A percentile compares a stretch with the other conserved stretches of the same genome.
phyloP scores from a whole-genome alignment of 2,113 vertebrate species.

The Herpetotheres cachinnans region DNA sequence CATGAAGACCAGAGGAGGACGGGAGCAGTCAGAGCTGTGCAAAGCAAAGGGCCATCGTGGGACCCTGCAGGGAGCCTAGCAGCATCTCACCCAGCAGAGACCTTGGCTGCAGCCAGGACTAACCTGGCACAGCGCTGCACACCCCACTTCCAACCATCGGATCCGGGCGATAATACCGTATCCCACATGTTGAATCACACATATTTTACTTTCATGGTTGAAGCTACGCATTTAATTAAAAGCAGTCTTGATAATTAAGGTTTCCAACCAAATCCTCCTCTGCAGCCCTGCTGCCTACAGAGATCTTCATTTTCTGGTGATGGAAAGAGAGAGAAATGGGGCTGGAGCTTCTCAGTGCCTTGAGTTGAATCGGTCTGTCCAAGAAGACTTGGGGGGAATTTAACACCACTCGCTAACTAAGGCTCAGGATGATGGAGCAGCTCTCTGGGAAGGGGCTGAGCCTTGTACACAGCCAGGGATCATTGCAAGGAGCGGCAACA shows the following conservation, averaged over 20 bases:
- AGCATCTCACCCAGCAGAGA: accelerated
- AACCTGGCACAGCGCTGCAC: neutral
- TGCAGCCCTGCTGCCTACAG: neutral
- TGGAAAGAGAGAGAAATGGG: neutral
- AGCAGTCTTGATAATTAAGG: neutral
- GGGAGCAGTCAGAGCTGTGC: neutral
- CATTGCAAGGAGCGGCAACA: neutral
- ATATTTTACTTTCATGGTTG: neutral
- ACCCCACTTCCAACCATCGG: neutral
- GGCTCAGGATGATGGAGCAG: neutral
- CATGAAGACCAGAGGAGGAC: neutral
- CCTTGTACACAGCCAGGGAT: neutral
- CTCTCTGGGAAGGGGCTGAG: neutral
- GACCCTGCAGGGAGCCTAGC: neutral
- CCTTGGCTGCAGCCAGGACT: neutral
- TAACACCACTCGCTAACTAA: neutral
- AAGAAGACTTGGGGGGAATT: neutral
- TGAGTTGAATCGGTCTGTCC: neutral
- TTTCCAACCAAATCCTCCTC: neutral
- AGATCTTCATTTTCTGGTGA: neutral
- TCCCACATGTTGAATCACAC: neutral
- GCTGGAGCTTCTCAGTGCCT: neutral
- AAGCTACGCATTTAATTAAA: neutral
- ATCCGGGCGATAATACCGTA: accelerated
- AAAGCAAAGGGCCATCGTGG: neutral